Base-by-base conservation (phyloP, 2,797 vertebrate species). In the Poecilia wingei region DNA sequence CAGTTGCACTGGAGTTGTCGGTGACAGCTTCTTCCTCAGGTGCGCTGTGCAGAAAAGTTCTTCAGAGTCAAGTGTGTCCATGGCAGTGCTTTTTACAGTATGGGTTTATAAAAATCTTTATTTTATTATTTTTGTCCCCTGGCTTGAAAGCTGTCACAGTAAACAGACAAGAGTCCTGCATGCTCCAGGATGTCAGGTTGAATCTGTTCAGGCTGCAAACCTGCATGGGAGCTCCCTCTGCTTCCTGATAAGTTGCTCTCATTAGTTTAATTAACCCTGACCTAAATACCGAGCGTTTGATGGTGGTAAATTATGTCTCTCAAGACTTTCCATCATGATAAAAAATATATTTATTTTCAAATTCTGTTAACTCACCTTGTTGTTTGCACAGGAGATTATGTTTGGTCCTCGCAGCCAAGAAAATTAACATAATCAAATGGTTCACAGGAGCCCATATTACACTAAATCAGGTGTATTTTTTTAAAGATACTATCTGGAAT, bases 251-350 rank as follows among this genome's bases (percentile, higher is more conserved):
- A 33, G 73, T 25, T 71, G 47, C 6, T 9, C 68, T 88, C 77
- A 77, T 88, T 77, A 76, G 74, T 77, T 69, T 76, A 69, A 84
- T 85, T 79, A 82, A 45, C 77, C 73, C 25, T 16, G 53, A 87
- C 84, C 77, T 5, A n/a, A 46, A 75, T 81, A 49, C 64, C 31
- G 36, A 59, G 53, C 74, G 72, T 2, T 53, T 47, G n/a, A 16
- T 57, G 41, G 82, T 46, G 51, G 8, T 1, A 73, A 78, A 84
- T 77, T 28, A 43, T 12, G 61, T n/a, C 13, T 57, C 57, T 78
- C 43, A 72, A 57, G 14, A 45, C n/a, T 73, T 79, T 75, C 76
- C 28, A 49, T 39, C 51, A 49, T 76, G 75, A 72, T 51, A 75
- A 77, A 85, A 16, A 66, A 64, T 81, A 84, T 79, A 66, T 0